phyloP scores from a whole-genome alignment of 92 coral and sea anemone genomes.

The Muricea muricata region DNA sequence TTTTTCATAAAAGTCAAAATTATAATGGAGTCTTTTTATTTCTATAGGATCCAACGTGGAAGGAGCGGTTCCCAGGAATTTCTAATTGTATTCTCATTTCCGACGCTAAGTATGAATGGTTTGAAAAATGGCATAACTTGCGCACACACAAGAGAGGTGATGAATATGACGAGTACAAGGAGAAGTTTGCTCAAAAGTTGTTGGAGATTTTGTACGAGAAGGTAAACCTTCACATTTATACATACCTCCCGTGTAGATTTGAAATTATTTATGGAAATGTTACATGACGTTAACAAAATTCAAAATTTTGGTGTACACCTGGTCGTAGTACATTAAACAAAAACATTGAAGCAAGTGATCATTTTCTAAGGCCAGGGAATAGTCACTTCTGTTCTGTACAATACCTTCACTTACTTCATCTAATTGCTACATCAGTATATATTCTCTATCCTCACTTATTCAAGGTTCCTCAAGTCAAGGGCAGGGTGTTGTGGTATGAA shows the following conservation, averaged over 20 bases:
- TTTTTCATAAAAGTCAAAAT: not conserved
- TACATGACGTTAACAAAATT: too few species aligned
- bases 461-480: slow-evolving; percentile 31
- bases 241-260: too few species aligned
- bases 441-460: too few species aligned
- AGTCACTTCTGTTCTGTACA: too few species aligned
- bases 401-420: not conserved
- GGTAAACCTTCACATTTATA: not conserved
- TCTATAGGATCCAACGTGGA: slow-evolving; percentile 2
- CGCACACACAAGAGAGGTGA: slow-evolving; percentile 31
- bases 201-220: slow-evolving; percentile 32
- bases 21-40: not conserved
- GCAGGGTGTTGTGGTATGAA: slow-evolving; percentile 41
- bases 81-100: slow-evolving; percentile 36
- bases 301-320: too few species aligned
- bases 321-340: too few species aligned
- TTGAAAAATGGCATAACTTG: slow-evolving; percentile 18
- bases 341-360: too few species aligned
- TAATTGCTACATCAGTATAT: not conserved
- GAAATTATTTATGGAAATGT: too few species aligned
- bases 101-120: slow-evolving; percentile 36
- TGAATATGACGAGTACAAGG: slow-evolving; percentile 22
- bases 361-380: too few species aligned
- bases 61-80: slow-evolving; percentile 18
- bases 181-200: slow-evolving; percentile 29